Conservation (phyloP, 2,113 vertebrate species). For the Beaufortia kweichowensis region DNA sequence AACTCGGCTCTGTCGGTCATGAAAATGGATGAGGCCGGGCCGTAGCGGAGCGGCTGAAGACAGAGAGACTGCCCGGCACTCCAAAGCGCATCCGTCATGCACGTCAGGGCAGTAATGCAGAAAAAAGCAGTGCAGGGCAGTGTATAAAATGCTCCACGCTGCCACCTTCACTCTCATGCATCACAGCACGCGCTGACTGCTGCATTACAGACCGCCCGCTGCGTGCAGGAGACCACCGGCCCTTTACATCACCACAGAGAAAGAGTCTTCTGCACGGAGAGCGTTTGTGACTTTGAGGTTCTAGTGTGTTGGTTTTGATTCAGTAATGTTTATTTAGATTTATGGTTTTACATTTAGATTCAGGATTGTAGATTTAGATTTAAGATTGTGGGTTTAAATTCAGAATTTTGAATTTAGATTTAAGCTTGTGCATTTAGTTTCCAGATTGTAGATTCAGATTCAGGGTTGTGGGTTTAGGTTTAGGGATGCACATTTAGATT, state of each 20-base stretch:
- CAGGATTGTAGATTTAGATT: not conserved
- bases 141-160: constrained; percentile 36
- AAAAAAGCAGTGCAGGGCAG: constrained; percentile 15
- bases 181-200: constrained; percentile 31
- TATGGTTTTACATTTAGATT: not conserved
- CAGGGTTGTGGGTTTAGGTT: no score
- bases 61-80: constrained; percentile 55
- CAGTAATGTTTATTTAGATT: no score
- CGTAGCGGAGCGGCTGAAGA: constrained; percentile 52
- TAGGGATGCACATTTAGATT: not conserved
- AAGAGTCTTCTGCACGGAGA: constrained; percentile 4
- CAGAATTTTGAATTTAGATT: not conserved
- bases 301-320: no score
- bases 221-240: not conserved
- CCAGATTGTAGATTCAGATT: not conserved
- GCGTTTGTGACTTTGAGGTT: constrained; percentile 2
- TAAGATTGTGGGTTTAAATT: not conserved
- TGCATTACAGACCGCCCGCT: not conserved
- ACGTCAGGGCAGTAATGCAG: constrained; percentile 54
- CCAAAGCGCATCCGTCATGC: constrained; percentile 60
- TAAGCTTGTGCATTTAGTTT: not conserved
- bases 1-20: constrained; percentile 37
- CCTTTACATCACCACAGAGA: constrained; percentile 2
- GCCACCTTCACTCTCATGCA: constrained; percentile 40
- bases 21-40: constrained; percentile 65